Conservation (phyloP, 2,797 vertebrate genomes). For the Rhabdophis nuchalis region DNA sequence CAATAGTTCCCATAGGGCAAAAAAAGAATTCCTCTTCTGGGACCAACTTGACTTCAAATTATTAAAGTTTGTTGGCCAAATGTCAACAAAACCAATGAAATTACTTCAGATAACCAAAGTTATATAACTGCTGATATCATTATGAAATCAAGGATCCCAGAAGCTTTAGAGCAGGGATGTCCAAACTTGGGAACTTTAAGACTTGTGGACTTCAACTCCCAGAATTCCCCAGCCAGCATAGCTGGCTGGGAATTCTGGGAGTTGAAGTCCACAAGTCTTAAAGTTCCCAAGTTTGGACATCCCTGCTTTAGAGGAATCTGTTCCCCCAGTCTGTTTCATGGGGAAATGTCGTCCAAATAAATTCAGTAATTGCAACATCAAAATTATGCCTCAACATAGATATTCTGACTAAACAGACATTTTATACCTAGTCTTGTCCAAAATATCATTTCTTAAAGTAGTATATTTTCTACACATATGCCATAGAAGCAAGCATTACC, state of each 20-base stretch:
- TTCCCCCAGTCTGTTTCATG: neutral
- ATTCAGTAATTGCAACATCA: neutral
- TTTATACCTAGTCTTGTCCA: neutral
- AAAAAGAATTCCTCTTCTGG: neutral
- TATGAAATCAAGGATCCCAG: neutral
- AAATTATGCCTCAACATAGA: neutral
- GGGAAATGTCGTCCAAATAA: neutral
- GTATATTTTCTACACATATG: neutral
- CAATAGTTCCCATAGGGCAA: neutral
- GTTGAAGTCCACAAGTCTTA: no score
- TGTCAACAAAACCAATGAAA: neutral
- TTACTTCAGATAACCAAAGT: neutral
- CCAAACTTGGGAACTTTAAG: no score
- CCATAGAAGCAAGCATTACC: neutral
- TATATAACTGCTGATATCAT: neutral
- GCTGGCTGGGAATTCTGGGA: no score
- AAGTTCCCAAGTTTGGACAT: no score
- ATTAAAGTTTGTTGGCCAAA: neutral
- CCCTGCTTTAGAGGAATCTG: neutral
- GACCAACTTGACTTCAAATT: neutral
- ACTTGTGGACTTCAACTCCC: no score
- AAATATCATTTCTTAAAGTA: neutral
- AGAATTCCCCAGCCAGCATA: no score
- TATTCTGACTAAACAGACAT: neutral
- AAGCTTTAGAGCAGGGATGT: neutral